Conservation (phyloP, 2,888 invertebrate species). For the Chironomus riparius region DNA sequence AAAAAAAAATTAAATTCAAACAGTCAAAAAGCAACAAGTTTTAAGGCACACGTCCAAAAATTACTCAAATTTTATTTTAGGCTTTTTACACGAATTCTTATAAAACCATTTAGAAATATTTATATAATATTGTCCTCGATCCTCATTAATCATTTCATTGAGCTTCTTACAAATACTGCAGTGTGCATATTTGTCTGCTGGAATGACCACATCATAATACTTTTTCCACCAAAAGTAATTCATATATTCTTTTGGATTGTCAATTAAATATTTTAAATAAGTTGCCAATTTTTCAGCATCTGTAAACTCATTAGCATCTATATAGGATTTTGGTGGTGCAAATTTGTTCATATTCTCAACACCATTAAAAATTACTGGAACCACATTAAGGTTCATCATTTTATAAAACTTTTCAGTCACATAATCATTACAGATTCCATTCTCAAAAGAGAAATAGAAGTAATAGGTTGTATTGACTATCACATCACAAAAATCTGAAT, state of each 20-base stretch:
- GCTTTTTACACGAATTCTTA: neutral
- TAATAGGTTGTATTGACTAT: constrained; percentile 49
- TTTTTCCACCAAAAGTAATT: constrained; percentile 59
- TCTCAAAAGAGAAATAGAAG: constrained; percentile 60
- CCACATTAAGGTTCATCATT: constrained; percentile 39
- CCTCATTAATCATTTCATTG: constrained; percentile 31
- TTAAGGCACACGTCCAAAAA: neutral
- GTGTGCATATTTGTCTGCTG: constrained; percentile 32
- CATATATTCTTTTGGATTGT: constrained; percentile 49
- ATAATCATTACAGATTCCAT: constrained; percentile 59
- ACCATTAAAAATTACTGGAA: constrained; percentile 61
- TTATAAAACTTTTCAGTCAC: constrained; percentile 53
- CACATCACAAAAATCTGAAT: constrained; percentile 37
- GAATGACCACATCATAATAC: constrained; percentile 41
- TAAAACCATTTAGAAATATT: constrained; percentile 40
- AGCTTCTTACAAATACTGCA: constrained; percentile 37
- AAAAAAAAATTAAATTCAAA: too few relatives aligned
- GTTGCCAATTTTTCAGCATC: constrained; percentile 49
- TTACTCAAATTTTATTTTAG: neutral
- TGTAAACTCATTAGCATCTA: constrained; percentile 54
- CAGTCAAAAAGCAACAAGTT: neutral
- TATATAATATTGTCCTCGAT: constrained; percentile 35
- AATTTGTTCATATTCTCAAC: constrained; percentile 48
- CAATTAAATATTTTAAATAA: constrained; percentile 42
- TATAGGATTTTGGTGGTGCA: constrained; percentile 53